Percentiles rank a stretch among this genome's conserved stretches.
Conservation (phyloP, 2,888 invertebrate species). For the Galerucella nymphaeae region DNA sequence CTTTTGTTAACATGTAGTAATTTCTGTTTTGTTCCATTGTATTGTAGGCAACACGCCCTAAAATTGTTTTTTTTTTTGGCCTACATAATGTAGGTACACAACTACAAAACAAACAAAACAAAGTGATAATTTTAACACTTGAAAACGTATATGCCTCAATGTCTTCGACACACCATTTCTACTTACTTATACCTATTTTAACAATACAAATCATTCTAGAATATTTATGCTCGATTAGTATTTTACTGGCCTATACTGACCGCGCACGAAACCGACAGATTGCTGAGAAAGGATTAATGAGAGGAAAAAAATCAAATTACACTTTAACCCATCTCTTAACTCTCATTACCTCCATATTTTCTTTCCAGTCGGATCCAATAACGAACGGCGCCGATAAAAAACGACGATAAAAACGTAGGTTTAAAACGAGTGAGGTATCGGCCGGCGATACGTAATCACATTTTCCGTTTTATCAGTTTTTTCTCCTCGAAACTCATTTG, state of each 20-base stretch:
- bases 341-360: constrained; percentile 35
- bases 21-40: no score
- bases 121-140: no score
- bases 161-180: no score
- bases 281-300: constrained; percentile 24
- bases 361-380: constrained; percentile 33
- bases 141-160: no score
- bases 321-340: constrained; percentile 33
- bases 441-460: constrained; percentile 33
- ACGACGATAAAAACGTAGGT: constrained; percentile 39
- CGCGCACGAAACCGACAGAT: not conserved
- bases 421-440: constrained; percentile 37
- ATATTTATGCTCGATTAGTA: no score
- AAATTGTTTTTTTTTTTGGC: no score
- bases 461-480: constrained; percentile 36
- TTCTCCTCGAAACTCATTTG: constrained; percentile 30
- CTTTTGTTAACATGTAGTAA: no score
- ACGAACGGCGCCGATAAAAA: constrained; percentile 31
- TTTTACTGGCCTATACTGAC: constrained; percentile 1
- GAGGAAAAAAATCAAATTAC: constrained; percentile 36
- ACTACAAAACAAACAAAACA: no score
- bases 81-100: no score
- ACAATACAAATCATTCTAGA: no score
- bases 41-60: no score
- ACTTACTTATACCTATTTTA: no score